phyloP scores from a whole-genome alignment of 2,888 invertebrate genomes.

The Amiota mariae region DNA sequence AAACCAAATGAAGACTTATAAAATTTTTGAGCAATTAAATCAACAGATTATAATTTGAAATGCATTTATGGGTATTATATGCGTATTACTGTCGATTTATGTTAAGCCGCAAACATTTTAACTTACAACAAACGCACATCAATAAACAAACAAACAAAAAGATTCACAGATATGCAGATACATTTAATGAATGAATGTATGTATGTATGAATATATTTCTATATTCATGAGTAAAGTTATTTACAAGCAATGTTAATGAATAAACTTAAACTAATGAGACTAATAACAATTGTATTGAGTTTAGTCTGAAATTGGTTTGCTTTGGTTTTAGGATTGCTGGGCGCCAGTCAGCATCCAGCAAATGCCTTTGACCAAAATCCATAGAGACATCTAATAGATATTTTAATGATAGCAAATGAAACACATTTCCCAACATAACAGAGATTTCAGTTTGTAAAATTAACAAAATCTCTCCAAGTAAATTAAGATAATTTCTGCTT shows the following conservation, averaged over 20 bases:
- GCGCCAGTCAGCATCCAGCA: too few species aligned
- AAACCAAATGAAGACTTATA: too few species aligned
- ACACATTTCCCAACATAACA: background rate
- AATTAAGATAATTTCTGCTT: background rate
- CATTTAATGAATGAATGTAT: background rate
- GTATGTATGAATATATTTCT: background rate
- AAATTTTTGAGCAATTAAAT: background rate
- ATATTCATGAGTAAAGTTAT: too few species aligned
- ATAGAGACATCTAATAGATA: background rate
- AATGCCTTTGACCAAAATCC: background rate
- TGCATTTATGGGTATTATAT: constrained; percentile 16
- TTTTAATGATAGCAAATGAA: background rate
- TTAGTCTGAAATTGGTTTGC: background rate
- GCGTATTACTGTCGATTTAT: constrained; percentile 18
- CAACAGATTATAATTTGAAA: constrained; percentile 19
- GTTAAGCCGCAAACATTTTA: constrained; percentile 13
- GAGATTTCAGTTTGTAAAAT: background rate
- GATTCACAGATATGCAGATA: background rate
- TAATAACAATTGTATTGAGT: background rate
- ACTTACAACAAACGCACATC: background rate
- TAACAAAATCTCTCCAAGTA: too few species aligned
- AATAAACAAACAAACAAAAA: background rate
- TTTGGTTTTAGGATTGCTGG: too few species aligned
- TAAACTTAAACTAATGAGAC: constrained; percentile 8
- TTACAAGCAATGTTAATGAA: too few species aligned